Percentiles rank a stretch among this genome's conserved stretches.
Evolutionary conservation across 1,140 invertebrate species (phyloP).

Genomic region (Ylistrum balloti): DNA sequence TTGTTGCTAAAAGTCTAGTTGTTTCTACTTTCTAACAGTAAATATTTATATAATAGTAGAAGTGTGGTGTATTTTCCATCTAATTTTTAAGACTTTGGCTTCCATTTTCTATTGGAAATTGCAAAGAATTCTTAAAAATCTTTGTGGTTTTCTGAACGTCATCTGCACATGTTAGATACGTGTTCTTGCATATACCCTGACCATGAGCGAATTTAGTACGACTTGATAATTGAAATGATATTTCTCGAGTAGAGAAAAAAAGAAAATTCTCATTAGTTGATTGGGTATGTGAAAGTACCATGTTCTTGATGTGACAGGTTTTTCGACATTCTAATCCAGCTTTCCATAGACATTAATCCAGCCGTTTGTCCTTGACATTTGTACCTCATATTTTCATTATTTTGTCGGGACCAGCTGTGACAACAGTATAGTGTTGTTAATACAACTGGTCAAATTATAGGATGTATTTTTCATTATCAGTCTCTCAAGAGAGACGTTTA

Average conservation of each 20-base stretch:
- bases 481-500: conserved; percentile 8
- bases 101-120: conserved; percentile 19
- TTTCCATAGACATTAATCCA: not conserved
- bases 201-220: no score
- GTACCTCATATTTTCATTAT: conserved; percentile 15
- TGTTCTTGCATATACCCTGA: no score
- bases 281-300: not conserved
- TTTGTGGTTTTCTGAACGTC: not conserved
- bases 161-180: not conserved
- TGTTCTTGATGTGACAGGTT: not conserved
- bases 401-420: not conserved
- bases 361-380: not conserved
- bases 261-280: not conserved
- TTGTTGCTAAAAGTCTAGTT: not conserved
- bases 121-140: not conserved
- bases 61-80: not conserved
- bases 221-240: no score
- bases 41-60: not conserved
- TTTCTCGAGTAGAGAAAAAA: no score
- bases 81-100: conserved; percentile 18
- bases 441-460: not conserved
- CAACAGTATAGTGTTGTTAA: not conserved
- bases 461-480: not conserved
- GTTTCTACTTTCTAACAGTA: not conserved
- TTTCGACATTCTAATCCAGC: not conserved